These are phyloP conservation scores for Hydra vulgaris DNA, from an alignment of 30 jellyfish, hydroid and myxozoan species.

Conservation along the genomic window DNA sequence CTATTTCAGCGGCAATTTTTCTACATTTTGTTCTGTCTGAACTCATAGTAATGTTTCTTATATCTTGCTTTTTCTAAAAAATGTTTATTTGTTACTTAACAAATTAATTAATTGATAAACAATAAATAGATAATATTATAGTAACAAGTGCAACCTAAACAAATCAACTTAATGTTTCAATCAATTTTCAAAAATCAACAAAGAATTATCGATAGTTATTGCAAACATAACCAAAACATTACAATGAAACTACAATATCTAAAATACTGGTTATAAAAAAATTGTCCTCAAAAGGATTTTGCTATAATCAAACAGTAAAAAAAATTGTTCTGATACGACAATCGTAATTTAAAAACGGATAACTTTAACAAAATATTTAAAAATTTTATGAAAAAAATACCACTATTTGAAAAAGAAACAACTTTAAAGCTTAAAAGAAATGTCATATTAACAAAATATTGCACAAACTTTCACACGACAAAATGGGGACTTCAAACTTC, in stretches of 20 bases:
- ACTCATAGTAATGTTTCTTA: not conserved
- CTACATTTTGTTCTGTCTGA: not conserved
- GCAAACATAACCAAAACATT: not conserved
- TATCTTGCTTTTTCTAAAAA: not conserved
- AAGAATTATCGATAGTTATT: not conserved
- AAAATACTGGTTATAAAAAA: not conserved
- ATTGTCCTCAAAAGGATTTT: not conserved
- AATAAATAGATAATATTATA: not conserved
- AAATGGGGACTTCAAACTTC: not conserved
- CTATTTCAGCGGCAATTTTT: not conserved
- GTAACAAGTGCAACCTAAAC: not conserved
- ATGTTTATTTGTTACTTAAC: not conserved
- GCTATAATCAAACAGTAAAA: not conserved
- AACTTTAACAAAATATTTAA: not conserved
- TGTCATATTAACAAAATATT: not conserved
- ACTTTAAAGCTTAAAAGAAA: not conserved
- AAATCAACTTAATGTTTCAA: not conserved
- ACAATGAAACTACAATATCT: not conserved
- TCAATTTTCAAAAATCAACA: no score
- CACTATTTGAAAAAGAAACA: not conserved
- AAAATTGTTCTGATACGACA: not conserved
- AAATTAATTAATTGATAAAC: not conserved
- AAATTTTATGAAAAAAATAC: not conserved
- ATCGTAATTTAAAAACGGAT: not conserved
- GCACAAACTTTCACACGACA: not conserved